Evolutionary conservation across 2,113 vertebrate species (phyloP).

Genomic region (Thalassarche chlororhynchos): DNA sequence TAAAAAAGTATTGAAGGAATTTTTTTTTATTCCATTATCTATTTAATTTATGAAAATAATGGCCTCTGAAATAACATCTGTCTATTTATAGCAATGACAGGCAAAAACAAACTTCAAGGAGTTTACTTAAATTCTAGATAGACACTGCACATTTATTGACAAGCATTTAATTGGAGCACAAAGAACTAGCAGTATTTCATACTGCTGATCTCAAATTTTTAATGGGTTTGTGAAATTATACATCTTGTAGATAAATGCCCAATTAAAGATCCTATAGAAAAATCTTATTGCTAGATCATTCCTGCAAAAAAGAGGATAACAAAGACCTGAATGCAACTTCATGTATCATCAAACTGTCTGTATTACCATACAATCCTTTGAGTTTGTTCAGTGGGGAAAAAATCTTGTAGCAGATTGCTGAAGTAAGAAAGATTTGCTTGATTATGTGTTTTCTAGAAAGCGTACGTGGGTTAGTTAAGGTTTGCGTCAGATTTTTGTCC

Average conservation of each 20-base stretch:
- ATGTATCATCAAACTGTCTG: neutral
- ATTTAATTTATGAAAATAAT: neutral
- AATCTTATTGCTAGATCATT: neutral
- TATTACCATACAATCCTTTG: neutral
- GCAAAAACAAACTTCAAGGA: neutral
- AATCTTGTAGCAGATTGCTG: neutral
- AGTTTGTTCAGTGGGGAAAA: neutral
- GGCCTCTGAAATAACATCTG: neutral
- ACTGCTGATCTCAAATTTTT: slow-evolving; percentile 28
- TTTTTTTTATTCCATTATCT: neutral
- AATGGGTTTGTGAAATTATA: slow-evolving; percentile 47
- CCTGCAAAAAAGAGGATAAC: neutral
- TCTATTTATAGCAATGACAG: slow-evolving; percentile 29
- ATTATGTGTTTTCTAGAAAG: neutral
- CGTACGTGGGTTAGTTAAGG: neutral
- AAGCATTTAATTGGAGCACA: slow-evolving; percentile 39
- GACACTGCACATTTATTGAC: slow-evolving; percentile 23
- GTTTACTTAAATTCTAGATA: slow-evolving; percentile 27
- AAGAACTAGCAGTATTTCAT: slow-evolving; percentile 41
- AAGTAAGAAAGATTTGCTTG: neutral
- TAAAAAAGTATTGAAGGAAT: neutral
- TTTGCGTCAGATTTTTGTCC: neutral
- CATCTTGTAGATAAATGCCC: slow-evolving; percentile 41
- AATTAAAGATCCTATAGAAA: slow-evolving; percentile 45
- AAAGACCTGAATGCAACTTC: neutral